Conservation (phyloP, 2,888 invertebrate genomes). For the Ornithoptera alexandrae region DNA sequence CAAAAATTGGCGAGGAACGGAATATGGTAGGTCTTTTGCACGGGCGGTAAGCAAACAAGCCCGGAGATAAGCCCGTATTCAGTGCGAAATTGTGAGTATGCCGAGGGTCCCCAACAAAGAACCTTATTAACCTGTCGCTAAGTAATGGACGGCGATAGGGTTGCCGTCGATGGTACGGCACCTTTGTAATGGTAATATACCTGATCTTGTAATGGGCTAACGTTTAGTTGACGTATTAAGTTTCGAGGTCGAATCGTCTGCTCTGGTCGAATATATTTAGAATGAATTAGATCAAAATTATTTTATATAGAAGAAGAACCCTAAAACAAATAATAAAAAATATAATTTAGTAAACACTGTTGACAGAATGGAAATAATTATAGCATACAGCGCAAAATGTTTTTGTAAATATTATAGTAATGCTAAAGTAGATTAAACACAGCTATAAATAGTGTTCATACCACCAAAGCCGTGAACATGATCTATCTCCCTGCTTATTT, state of each 20-base stretch:
- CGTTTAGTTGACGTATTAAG: slow-evolving; percentile 35
- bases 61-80: slow-evolving; percentile 72
- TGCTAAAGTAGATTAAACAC: no score
- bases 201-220: slow-evolving; percentile 52
- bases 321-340: no score
- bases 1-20: slow-evolving; percentile 57
- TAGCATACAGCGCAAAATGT: no score
- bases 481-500: no score
- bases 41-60: slow-evolving; percentile 62
- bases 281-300: no score
- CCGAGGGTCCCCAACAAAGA: slow-evolving; percentile 63
- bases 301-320: no score
- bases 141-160: slow-evolving; percentile 71
- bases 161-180: slow-evolving; percentile 41
- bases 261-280: no score
- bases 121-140: slow-evolving; percentile 73
- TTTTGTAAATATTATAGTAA: no score
- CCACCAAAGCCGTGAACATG: no score
- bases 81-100: slow-evolving; percentile 70
- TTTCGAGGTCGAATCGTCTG: background rate
- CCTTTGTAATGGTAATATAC: slow-evolving; percentile 60
- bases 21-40: slow-evolving; percentile 54
- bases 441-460: no score
- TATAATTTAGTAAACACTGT: no score
- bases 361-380: no score